Percentiles rank a stretch among this genome's conserved stretches.
Evolutionary conservation across 1,140 invertebrate genomes (phyloP).

Genomic region (Popillia japonica): DNA sequence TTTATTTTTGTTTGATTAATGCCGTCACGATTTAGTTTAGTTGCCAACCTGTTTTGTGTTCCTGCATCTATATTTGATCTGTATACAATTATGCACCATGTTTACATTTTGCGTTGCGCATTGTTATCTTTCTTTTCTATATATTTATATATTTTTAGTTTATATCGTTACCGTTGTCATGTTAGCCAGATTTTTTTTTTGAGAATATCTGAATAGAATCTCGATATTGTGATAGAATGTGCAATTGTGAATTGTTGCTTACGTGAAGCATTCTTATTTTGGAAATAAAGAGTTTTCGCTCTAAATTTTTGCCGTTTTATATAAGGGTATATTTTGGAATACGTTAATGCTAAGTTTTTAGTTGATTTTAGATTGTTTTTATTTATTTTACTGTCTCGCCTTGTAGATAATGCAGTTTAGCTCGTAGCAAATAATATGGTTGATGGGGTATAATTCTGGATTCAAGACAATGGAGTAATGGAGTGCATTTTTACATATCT

Average conservation of each 20-base stretch:
- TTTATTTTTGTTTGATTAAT: neutral
- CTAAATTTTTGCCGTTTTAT: too few species aligned
- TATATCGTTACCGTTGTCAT: neutral
- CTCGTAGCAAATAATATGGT: too few species aligned
- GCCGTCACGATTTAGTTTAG: conserved; percentile 10
- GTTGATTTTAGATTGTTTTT: too few species aligned
- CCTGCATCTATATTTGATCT: neutral
- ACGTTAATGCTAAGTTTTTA: too few species aligned
- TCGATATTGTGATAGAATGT: neutral
- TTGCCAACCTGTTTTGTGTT: neutral
- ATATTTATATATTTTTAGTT: neutral
- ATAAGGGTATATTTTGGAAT: too few species aligned
- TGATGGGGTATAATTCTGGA: too few species aligned
- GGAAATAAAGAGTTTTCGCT: too few species aligned
- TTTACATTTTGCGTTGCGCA: conserved; percentile 4
- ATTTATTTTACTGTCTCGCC: too few species aligned
- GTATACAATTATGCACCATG: neutral
- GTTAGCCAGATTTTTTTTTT: neutral
- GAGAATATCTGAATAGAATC: neutral
- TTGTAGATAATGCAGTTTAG: too few species aligned
- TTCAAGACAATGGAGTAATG: too few species aligned
- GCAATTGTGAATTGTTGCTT: conserved; percentile 5
- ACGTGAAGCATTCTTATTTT: too few species aligned
- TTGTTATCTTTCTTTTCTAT: conserved; percentile 6
- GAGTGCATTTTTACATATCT: too few species aligned